phyloP scores from a whole-genome alignment of 2,797 vertebrate genomes.

The Clamator glandarius region DNA sequence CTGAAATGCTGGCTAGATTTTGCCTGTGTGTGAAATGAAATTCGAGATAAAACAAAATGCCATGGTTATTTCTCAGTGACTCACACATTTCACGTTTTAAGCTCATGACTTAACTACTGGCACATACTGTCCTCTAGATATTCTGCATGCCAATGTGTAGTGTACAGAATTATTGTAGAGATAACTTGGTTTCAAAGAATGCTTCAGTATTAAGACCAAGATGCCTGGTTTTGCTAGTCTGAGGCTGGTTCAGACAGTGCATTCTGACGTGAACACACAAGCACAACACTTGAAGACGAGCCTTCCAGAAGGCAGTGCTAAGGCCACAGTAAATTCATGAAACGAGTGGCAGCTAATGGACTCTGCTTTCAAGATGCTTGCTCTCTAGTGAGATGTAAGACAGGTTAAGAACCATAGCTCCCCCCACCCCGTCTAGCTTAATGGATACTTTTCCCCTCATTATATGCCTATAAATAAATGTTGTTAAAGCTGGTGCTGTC shows the following conservation, averaged over 20 bases:
- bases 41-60: constrained; percentile 12
- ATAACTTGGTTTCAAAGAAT: not conserved
- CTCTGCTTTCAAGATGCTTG: not conserved
- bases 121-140: not conserved
- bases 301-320: not conserved
- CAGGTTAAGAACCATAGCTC: not conserved
- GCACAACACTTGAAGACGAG: not conserved
- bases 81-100: not conserved
- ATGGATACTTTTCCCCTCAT: not conserved
- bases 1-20: constrained; percentile 47
- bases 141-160: not conserved
- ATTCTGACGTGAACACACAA: not conserved
- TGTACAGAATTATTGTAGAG: accelerated
- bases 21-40: constrained; percentile 1
- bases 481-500: not conserved
- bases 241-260: not conserved
- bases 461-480: not conserved
- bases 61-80: not conserved
- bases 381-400: not conserved
- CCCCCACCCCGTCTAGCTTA: not conserved
- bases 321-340: not conserved
- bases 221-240: accelerated
- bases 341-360: not conserved
- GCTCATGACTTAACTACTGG: not conserved
- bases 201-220: not conserved